Evolutionary conservation across 1,140 invertebrate genomes (phyloP).

Genomic region (Drosophila varians): DNA sequence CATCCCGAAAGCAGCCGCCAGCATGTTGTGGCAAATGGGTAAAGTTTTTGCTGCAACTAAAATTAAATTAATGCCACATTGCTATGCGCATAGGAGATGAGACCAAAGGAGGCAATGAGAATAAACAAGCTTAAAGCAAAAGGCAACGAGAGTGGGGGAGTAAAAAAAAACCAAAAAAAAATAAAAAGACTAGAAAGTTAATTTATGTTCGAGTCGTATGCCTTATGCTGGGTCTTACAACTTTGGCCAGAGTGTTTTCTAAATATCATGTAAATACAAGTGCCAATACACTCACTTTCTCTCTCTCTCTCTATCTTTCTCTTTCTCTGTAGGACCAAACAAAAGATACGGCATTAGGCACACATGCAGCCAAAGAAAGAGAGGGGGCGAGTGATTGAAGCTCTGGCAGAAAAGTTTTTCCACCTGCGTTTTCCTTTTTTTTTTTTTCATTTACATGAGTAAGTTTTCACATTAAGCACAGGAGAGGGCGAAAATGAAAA

Average conservation of each 20-base stretch:
- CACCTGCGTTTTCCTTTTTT: slow-evolving; percentile 72
- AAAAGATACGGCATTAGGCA: slow-evolving; percentile 4
- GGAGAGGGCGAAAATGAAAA: slow-evolving; percentile 46
- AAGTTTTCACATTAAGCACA: slow-evolving; percentile 73
- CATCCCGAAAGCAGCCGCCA: not conserved
- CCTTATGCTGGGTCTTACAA: slow-evolving; percentile 23
- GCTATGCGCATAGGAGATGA: slow-evolving; percentile 48
- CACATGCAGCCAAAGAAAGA: not conserved
- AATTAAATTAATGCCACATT: slow-evolving; percentile 62
- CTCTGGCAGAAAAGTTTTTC: slow-evolving; percentile 56
- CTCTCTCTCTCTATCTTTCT: too few relatives aligned
- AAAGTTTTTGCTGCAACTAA: slow-evolving; percentile 36
- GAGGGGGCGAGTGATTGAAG: not conserved
- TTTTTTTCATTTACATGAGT: slow-evolving; percentile 79
- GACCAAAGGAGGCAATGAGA: slow-evolving; percentile 21
- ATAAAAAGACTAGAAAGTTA: too few relatives aligned
- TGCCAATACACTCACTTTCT: slow-evolving; percentile 48
- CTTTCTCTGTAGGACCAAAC: not conserved
- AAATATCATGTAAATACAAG: slow-evolving; percentile 64
- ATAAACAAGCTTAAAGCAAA: slow-evolving; percentile 6
- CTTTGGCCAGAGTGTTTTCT: slow-evolving; percentile 50
- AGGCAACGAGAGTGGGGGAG: not conserved
- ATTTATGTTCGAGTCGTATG: slow-evolving; percentile 50
- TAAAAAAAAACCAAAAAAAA: slow-evolving; percentile 16
- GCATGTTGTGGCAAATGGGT: slow-evolving; percentile 1